Evolutionary conservation across 2,888 invertebrate genomes (phyloP), one percentile per base, ranked within the genome.

Genomic region (Pharmacophagus antenor): DNA sequence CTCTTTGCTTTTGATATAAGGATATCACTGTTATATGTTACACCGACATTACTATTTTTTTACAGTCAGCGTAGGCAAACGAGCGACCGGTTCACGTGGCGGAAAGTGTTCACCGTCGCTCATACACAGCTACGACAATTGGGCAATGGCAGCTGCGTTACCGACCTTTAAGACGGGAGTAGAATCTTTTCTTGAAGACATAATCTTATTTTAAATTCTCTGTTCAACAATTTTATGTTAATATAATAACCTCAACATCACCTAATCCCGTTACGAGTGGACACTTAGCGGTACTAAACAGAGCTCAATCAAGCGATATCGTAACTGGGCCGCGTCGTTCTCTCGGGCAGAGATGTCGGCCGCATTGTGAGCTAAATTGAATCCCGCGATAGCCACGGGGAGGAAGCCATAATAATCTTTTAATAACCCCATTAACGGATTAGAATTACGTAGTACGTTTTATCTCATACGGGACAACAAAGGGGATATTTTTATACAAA

Each of bases 321-420:
- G n/a, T 18, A 67, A 67, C 62, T 67, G 64, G 67, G 64, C 56
- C 65, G 62, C 60, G 57, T 57, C 58, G 61, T 46, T 25, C 46
- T 56, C 46, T 60, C 42, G 61, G 51, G 63, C 67, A 65, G 64
- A 65, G 63, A 56, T 63, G 63, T 66, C 59, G 67, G 66, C 64
- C 67, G 42, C 52, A 48, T 57, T 61, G 37, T 49, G n/a, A 51
- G 46, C 46, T 50, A 51, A 54, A 61, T 61, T 61, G 57, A 50
- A 61, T 57, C 27, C 56, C 27, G 53, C 17, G 61, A 53, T 61
- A 61, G 54, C 42, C 47, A 15, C 37, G 37, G 51, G 56, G n/a
- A 59, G 41, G 23, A 23, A 47, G 44, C 6, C 51, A 46, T 41
- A 46, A 56, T 56, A 52, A 61, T 56, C 56, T 51, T 47, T 56